Percentiles rank a stretch among this genome's conserved stretches.
phyloP scores from a whole-genome alignment of 1,140 invertebrate species.

The Procambarus virginalis region DNA sequence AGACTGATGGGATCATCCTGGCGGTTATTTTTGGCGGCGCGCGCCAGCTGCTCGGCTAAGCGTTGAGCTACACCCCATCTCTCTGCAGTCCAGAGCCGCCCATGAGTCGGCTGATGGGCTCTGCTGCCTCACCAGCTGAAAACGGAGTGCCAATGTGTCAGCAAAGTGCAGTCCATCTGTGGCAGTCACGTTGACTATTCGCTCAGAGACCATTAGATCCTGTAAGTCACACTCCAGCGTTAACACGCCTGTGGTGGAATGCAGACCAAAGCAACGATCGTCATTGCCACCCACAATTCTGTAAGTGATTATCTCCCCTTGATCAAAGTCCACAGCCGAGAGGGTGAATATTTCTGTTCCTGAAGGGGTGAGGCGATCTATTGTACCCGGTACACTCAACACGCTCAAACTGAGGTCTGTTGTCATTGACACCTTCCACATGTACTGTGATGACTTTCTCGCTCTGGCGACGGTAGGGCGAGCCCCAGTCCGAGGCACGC shows the following conservation, averaged over 20 bases:
- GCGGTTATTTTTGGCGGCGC: constrained; percentile 87
- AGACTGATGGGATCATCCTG: constrained; percentile 76
- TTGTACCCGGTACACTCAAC: constrained; percentile 87
- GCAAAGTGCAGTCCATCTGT: constrained; percentile 94
- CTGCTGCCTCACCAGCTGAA: constrained; percentile 82
- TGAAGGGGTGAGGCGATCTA: constrained; percentile 84
- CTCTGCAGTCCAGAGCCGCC: constrained; percentile 83
- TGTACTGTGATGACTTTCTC: constrained; percentile 88
- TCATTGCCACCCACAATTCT: constrained; percentile 90
- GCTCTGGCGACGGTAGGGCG: constrained; percentile 90
- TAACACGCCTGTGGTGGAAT: constrained; percentile 84
- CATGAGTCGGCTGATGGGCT: constrained; percentile 44
- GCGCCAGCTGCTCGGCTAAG: constrained; percentile 85
- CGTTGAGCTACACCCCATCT: constrained; percentile 88
- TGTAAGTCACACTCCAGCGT: constrained; percentile 84
- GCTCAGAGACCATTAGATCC: constrained; percentile 79
- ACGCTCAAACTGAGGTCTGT: constrained; percentile 82
- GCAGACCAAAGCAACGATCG: constrained; percentile 91
- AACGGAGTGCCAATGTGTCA: constrained; percentile 79
- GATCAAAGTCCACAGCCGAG: constrained; percentile 96
- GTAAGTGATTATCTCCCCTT: constrained; percentile 91
- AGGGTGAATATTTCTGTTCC: constrained; percentile 91
- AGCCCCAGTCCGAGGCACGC: constrained; percentile 94
- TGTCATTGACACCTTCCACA: constrained; percentile 93
- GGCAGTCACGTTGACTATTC: constrained; percentile 88